phyloP scores from a whole-genome alignment of 2,888 invertebrate genomes.

The Zaprionus obscuricornis region DNA sequence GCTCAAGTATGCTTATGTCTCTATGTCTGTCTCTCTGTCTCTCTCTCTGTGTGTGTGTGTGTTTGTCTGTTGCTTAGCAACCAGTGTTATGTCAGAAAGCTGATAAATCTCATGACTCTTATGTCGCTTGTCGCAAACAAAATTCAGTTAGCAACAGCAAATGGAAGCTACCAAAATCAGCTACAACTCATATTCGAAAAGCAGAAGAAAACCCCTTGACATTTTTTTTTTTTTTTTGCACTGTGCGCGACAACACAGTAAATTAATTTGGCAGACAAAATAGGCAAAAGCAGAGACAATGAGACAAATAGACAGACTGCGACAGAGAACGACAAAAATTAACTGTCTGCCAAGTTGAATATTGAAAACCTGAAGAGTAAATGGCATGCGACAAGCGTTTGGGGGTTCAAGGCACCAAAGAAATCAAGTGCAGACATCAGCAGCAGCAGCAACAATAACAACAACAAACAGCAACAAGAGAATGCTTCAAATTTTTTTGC shows the following conservation, averaged over 20 bases:
- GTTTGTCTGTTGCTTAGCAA: slow-evolving; percentile 23
- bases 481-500: slow-evolving; percentile 9
- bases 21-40: neutral
- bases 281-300: neutral
- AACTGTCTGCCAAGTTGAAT: no score
- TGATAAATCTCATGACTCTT: slow-evolving; percentile 44
- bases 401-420: slow-evolving; percentile 37
- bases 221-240: no score
- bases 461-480: no score
- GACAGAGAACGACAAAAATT: no score
- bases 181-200: slow-evolving; percentile 15
- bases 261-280: slow-evolving; percentile 44
- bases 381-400: no score
- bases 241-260: slow-evolving; percentile 30
- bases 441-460: no score
- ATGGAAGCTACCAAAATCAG: no score
- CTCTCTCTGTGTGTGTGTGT: neutral
- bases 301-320: slow-evolving; percentile 3
- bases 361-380: no score
- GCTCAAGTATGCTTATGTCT: slow-evolving; percentile 29
- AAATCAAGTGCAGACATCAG: slow-evolving; percentile 33
- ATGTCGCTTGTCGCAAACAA: slow-evolving; percentile 48
- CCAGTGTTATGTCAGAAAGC: slow-evolving; percentile 20
- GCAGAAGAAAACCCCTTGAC: slow-evolving; percentile 27
- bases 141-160: slow-evolving; percentile 38